Conservation (phyloP, 2,888 invertebrate species). For the Pristionchus fissidentatus region DNA sequence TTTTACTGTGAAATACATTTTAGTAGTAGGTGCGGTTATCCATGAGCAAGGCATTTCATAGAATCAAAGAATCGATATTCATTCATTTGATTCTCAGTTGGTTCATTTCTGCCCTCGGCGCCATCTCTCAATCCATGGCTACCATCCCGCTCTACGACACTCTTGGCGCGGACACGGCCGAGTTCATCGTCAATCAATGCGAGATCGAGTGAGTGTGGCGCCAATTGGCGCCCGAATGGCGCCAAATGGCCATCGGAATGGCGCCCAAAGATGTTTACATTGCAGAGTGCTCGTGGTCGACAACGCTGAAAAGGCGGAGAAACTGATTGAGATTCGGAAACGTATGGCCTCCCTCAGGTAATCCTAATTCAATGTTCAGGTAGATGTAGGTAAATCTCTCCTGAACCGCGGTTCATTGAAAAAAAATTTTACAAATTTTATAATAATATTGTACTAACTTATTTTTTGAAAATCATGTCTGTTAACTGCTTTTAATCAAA, state of each 20-base stretch:
- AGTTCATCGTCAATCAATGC: conserved; percentile 77
- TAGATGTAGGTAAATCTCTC: too few species aligned
- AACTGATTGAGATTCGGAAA: conserved; percentile 53
- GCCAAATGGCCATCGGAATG: neutral
- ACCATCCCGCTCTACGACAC: conserved; percentile 96
- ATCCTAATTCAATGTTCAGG: too few species aligned
- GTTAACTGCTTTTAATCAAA: too few species aligned
- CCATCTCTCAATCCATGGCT: conserved; percentile 81
- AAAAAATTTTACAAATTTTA: too few species aligned
- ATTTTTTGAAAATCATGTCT: too few species aligned
- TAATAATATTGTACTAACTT: too few species aligned
- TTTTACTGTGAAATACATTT: neutral
- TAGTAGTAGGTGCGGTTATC: too few species aligned
- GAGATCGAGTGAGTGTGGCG: conserved; percentile 66
- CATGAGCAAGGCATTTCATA: too few species aligned
- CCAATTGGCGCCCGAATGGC: neutral
- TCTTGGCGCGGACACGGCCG: conserved; percentile 94
- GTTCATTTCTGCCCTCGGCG: conserved; percentile 66
- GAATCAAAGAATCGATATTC: too few species aligned
- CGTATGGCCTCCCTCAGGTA: conserved; percentile 64
- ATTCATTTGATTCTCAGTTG: too few species aligned
- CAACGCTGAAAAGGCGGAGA: conserved; percentile 58
- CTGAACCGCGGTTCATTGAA: too few species aligned
- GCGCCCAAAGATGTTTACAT: neutral
- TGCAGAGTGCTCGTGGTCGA: conserved; percentile 68